A percentile compares a stretch with the other conserved stretches of the same genome.
Conservation (phyloP, 2,113 vertebrate genomes). For the Epinephelus moara region DNA sequence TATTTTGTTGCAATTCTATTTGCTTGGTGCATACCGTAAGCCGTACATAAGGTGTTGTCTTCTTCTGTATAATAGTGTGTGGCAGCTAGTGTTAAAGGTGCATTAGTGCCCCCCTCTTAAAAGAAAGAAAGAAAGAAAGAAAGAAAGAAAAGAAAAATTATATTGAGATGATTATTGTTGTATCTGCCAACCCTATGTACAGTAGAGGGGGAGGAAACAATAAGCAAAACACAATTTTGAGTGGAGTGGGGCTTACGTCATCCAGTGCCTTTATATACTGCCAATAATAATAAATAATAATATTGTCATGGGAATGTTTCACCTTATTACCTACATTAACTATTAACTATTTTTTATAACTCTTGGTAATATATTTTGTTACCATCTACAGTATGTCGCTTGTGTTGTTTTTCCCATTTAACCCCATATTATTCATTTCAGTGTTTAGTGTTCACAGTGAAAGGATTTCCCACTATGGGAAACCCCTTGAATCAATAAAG, state of each 20-base stretch:
- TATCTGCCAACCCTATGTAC: background rate
- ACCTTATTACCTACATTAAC: background rate
- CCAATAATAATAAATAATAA: too few relatives aligned
- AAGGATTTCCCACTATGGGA: background rate
- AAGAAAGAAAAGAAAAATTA: too few relatives aligned
- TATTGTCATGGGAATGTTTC: background rate
- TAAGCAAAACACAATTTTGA: too few relatives aligned
- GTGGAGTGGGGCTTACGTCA: background rate
- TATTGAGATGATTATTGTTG: too few relatives aligned
- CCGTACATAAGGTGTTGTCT: too few relatives aligned
- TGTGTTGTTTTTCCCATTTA: background rate
- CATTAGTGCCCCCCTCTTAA: too few relatives aligned
- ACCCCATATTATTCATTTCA: background rate
- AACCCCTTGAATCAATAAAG: conserved; percentile 5
- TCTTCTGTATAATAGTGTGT: too few relatives aligned
- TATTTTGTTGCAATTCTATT: too few relatives aligned
- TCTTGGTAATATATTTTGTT: background rate
- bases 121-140: too few relatives aligned
- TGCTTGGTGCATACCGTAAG: too few relatives aligned
- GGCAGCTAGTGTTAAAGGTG: too few relatives aligned
- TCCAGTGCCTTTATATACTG: too few relatives aligned
- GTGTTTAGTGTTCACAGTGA: background rate
- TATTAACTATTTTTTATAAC: background rate
- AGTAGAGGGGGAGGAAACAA: background rate
- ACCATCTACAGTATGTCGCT: background rate